Base-by-base conservation (phyloP, 37 sponge, comb jelly and placozoan species). In the Bolinopsis microptera region DNA sequence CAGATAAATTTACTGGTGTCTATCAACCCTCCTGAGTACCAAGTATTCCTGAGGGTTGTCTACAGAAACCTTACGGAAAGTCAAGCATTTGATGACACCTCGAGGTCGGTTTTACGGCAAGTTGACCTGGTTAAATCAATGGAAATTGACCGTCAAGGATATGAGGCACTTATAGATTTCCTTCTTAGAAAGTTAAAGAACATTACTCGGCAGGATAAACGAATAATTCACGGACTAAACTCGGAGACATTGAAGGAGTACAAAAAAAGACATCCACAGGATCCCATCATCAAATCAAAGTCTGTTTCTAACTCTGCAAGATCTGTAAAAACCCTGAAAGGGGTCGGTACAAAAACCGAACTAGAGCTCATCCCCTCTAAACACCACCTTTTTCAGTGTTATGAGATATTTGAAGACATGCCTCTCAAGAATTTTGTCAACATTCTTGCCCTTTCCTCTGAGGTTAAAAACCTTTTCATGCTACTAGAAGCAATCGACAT, bases 381-480 rank as follows among this genome's bases (percentile, higher is more conserved):
- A 32, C 33, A 35, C 35, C 80, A 77, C 80, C 33, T 77, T 32
- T 77, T 77, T 36, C 80, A 77, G 32, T 77, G 80, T 36, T 77
- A 77, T 18, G 36, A 77, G 0, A 77, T 77, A 32, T 32, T 77
- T 18, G 80, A 77, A 16, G 80, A 77, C 21, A 16, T 77, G 35
- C 21, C 1, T 22, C 32, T 77, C 33, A 22, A 31, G 0, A 36
- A 77, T 32, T 77, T 77, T 36, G 33, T 77, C 21, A 18, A 35
- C 35, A 34, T 77, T 36, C 80, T 77, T 33, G 27, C 80, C 80
- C 35, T 77, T 28, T 77, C 80, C 1, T 77, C 80, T 0, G 80
- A 77, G 18, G 80, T 77, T 3, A 77, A 77, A 32, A 77, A 32
- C 80, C 37, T 77, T 13, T 77, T 77, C 36, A 77, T 77, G 80